These are phyloP conservation scores for Philonicus albiceps DNA, from an alignment of 2,888 invertebrate species.

Conservation along the genomic window DNA sequence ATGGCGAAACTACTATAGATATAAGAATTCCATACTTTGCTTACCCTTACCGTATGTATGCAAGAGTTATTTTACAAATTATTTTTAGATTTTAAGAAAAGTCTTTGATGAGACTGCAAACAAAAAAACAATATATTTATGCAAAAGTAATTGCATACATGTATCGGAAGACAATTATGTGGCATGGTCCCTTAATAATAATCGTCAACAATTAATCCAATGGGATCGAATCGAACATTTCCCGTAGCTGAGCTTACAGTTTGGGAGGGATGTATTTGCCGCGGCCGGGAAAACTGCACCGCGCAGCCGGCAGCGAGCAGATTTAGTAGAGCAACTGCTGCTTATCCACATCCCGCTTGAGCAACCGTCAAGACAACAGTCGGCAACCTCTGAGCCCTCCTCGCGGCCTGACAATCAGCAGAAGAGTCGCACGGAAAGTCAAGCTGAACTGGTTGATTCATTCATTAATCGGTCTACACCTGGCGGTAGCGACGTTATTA, in stretches of 20 bases:
- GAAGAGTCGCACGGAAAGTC: constrained; percentile 33
- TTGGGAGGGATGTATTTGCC: background rate
- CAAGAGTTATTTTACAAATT: background rate
- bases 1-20: no score
- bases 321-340: background rate
- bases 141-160: background rate
- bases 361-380: background rate
- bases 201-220: background rate
- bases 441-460: constrained; percentile 21
- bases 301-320: background rate
- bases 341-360: background rate
- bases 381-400: constrained; percentile 13
- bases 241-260: background rate
- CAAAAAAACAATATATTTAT: background rate
- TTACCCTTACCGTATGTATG: no score
- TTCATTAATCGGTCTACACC: constrained; percentile 42
- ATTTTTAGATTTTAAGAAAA: background rate
- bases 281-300: background rate
- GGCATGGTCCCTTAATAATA: constrained; percentile 11
- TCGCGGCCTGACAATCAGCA: background rate
- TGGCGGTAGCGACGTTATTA: constrained; percentile 25
- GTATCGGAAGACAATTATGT: background rate
- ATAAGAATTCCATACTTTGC: no score
- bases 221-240: background rate
- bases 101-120: background rate